Percentiles rank a stretch among this genome's conserved stretches.
Conservation (phyloP, 2,888 invertebrate genomes). For the Himalopsyche anomala region DNA sequence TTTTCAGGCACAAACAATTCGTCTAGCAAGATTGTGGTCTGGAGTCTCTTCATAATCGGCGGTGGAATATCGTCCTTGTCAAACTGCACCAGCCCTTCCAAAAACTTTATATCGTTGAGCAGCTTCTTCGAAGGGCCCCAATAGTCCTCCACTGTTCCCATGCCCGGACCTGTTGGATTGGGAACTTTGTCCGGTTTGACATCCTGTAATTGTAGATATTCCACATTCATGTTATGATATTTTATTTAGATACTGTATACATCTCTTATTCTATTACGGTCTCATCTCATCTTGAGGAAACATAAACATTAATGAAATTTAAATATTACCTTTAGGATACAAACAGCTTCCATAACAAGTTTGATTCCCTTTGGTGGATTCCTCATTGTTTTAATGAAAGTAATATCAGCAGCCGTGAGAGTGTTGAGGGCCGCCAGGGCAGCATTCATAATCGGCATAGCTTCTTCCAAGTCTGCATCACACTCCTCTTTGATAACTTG, state of each 20-base stretch:
- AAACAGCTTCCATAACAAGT: constrained; percentile 96
- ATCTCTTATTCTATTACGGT: too few species aligned
- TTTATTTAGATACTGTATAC: too few species aligned
- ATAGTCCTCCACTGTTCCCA: constrained; percentile 90
- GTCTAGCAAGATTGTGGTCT: constrained; percentile 87
- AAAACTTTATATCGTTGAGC: constrained; percentile 93
- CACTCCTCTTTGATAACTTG: constrained; percentile 95
- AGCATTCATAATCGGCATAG: constrained; percentile 91
- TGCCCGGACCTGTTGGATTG: constrained; percentile 84
- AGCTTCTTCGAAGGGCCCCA: constrained; percentile 95
- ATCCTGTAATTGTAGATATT: constrained; percentile 74
- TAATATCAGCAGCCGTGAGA: constrained; percentile 92
- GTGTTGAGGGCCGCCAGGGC: constrained; percentile 93
- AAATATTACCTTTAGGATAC: constrained; percentile 86
- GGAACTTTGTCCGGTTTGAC: constrained; percentile 92
- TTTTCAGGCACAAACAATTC: constrained; percentile 95
- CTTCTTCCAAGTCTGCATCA: constrained; percentile 93
- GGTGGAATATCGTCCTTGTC: constrained; percentile 96
- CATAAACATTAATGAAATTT: constrained; percentile 25
- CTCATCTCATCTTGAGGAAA: background rate
- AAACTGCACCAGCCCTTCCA: constrained; percentile 90
- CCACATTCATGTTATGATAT: too few species aligned
- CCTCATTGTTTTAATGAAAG: constrained; percentile 97
- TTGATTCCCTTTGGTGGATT: constrained; percentile 94
- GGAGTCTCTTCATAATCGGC: constrained; percentile 88